These are phyloP conservation scores for Semibalanus balanoides DNA, from an alignment of 1,140 invertebrate genomes.

Conservation along the genomic window DNA sequence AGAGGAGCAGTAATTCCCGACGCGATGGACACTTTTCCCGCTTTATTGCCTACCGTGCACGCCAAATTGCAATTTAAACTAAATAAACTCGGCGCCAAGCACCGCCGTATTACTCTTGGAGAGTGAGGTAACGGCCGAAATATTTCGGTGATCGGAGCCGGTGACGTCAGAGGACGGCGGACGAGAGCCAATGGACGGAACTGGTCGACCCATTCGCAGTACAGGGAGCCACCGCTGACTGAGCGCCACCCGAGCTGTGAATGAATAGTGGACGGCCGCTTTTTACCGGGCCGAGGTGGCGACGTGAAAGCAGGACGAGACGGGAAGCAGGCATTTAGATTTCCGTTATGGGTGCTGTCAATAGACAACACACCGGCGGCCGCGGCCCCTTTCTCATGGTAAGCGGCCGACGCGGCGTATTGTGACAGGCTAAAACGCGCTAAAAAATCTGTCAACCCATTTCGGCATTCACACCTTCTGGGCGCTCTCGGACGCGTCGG, in stretches of 20 bases:
- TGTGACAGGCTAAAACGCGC: neutral
- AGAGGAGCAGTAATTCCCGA: neutral
- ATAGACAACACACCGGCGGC: neutral
- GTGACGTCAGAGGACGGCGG: neutral
- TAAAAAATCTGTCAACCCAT: slow-evolving; percentile 2
- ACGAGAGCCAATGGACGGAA: neutral
- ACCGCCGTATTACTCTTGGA: neutral
- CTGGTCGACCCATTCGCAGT: neutral
- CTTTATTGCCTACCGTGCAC: neutral
- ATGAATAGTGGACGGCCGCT: neutral
- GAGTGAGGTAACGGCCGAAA: neutral
- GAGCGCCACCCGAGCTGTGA: too few relatives aligned
- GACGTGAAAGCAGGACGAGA: neutral
- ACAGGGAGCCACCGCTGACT: neutral
- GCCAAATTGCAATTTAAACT: slow-evolving; percentile 2
- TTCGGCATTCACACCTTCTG: neutral
- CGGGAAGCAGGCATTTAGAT: neutral
- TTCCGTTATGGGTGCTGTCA: slow-evolving; percentile 1
- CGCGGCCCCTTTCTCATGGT: neutral
- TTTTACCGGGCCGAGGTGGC: neutral
- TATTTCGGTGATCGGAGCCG: neutral
- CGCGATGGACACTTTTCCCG: neutral
- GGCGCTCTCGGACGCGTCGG: neutral
- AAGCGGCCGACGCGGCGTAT: neutral
- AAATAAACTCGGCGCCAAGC: neutral